A percentile compares a stretch with the other conserved stretches of the same genome.
Conservation (phyloP, 2,888 invertebrate species). For the Tethea ocularis region DNA sequence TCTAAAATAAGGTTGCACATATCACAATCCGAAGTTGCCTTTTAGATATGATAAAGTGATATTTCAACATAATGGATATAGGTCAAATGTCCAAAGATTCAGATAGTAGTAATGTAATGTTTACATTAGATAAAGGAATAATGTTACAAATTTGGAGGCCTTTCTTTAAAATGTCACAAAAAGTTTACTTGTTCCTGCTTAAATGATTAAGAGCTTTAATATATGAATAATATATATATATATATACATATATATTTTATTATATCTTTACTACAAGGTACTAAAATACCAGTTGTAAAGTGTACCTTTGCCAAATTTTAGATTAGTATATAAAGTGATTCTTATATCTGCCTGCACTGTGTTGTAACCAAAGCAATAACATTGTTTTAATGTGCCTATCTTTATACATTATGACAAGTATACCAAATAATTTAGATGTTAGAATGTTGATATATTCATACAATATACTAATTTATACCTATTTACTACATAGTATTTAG, state of each 20-base stretch:
- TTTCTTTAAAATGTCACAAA: conserved; percentile 60
- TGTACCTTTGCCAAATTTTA: conserved; percentile 75
- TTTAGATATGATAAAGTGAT: conserved; percentile 80
- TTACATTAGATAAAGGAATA: conserved; percentile 68
- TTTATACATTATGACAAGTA: conserved; percentile 60
- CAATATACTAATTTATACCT: conserved; percentile 31
- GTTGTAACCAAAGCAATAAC: conserved; percentile 83
- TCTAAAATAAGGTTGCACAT: conserved; percentile 77
- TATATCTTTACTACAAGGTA: conserved; percentile 60
- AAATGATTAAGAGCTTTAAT: conserved; percentile 66
- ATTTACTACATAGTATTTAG: conserved; percentile 4
- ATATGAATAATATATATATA: conserved; percentile 40
- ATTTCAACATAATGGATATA: conserved; percentile 67
- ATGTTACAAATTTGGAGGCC: conserved; percentile 49
- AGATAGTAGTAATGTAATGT: conserved; percentile 67
- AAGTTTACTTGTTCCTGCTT: conserved; percentile 64
- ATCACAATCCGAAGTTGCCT: conserved; percentile 82
- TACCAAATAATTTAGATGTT: conserved; percentile 73
- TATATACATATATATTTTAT: conserved; percentile 66
- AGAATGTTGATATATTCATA: conserved; percentile 40
- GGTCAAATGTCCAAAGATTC: conserved; percentile 74
- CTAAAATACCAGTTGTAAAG: conserved; percentile 63
- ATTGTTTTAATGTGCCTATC: conserved; percentile 75
- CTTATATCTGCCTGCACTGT: conserved; percentile 68
- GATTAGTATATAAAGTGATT: conserved; percentile 74